phyloP scores from a whole-genome alignment of 1,140 invertebrate species.

The Cepaea nemoralis region DNA sequence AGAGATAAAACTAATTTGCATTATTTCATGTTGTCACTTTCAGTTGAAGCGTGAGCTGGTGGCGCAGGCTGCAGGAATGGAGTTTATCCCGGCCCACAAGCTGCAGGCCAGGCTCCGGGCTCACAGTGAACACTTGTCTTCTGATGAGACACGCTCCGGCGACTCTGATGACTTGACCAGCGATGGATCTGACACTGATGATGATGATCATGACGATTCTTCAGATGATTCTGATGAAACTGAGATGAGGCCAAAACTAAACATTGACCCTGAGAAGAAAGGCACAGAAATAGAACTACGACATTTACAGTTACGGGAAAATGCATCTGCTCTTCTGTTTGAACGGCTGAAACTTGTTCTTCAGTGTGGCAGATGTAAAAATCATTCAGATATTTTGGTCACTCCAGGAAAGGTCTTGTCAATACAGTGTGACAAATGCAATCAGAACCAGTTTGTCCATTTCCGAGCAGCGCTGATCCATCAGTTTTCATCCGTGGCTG shows the following conservation, averaged over 20 bases:
- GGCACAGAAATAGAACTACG: conserved; percentile 66
- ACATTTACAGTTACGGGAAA: conserved; percentile 63
- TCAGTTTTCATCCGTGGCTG: conserved; percentile 64
- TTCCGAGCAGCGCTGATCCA: conserved; percentile 67
- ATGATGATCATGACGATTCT: not conserved
- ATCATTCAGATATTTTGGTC: conserved; percentile 58
- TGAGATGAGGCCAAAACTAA: conserved; percentile 28
- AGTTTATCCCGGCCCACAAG: conserved; percentile 64
- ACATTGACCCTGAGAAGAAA: conserved; percentile 47
- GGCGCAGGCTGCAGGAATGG: conserved; percentile 65
- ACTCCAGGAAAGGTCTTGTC: conserved; percentile 55
- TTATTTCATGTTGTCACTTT: conserved; percentile 29
- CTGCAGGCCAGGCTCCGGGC: conserved; percentile 54
- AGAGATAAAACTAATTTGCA: too few species aligned
- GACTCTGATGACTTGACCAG: not conserved
- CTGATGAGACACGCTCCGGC: not conserved
- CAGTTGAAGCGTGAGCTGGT: conserved; percentile 66
- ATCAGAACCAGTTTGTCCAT: conserved; percentile 54
- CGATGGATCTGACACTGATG: not conserved
- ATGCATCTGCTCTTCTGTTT: conserved; percentile 60
- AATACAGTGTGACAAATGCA: conserved; percentile 65
- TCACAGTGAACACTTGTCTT: conserved; percentile 4
- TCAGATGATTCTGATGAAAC: conserved; percentile 42
- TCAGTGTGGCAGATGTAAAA: conserved; percentile 69
- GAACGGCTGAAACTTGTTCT: conserved; percentile 57